Conservation (phyloP, 2,888 invertebrate species). For the Agrilus mali region DNA sequence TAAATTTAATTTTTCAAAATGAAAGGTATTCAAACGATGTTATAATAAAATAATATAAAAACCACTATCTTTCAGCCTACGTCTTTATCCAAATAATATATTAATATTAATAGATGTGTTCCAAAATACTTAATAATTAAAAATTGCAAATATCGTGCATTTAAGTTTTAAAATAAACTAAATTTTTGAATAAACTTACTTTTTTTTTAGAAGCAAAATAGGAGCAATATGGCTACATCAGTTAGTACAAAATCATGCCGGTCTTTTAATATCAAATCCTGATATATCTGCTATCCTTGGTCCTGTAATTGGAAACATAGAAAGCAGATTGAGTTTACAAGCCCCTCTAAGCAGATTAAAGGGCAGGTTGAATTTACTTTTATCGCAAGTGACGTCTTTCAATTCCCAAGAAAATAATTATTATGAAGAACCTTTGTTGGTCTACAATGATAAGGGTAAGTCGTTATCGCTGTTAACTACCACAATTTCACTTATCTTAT, state of each 20-base stretch:
- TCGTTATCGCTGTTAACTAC: background rate
- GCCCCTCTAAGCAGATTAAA: conserved; percentile 42
- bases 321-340: conserved; percentile 40
- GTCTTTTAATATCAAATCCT: conserved; percentile 48
- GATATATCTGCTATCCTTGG: conserved; percentile 42
- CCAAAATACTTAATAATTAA: too few species aligned
- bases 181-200: background rate
- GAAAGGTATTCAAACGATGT: too few species aligned
- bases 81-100: background rate
- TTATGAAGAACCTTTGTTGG: conserved; percentile 35
- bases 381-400: conserved; percentile 38
- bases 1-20: too few species aligned
- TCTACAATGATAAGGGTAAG: conserved; percentile 44
- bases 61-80: too few species aligned
- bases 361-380: conserved; percentile 48
- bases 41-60: too few species aligned
- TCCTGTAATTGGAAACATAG: conserved; percentile 43
- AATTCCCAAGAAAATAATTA: conserved; percentile 22
- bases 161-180: too few species aligned
- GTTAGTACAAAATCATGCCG: conserved; percentile 45
- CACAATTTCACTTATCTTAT: too few species aligned
- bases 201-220: conserved; percentile 35
- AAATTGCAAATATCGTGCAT: too few species aligned
- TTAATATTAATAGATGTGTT: too few species aligned
- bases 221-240: conserved; percentile 47